phyloP scores from a whole-genome alignment of 2,113 vertebrate genomes.

The Nerophis lumbriciformis region DNA sequence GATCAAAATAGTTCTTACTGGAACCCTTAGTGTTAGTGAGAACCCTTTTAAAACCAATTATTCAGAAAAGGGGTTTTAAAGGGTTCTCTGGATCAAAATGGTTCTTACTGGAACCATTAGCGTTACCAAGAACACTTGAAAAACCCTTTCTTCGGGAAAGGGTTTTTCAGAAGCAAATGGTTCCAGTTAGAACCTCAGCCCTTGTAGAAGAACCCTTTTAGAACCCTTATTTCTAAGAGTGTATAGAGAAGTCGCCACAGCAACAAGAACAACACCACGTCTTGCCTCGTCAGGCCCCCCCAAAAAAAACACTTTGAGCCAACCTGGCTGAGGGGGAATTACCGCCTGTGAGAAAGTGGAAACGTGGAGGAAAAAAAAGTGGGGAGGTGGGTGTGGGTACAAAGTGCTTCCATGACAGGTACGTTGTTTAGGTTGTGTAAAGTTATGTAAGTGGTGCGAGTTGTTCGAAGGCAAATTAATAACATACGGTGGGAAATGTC shows the following conservation, averaged over 20 bases:
- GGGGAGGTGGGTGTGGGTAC: not conserved
- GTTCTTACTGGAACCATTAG: no score
- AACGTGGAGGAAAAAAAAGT: constrained; percentile 31
- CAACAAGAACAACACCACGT: constrained; percentile 44
- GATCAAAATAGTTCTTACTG: no score
- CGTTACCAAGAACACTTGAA: no score
- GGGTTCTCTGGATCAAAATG: no score
- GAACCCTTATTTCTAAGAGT: no score
- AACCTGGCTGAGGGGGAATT: not conserved
- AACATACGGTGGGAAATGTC: not conserved
- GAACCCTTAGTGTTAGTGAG: no score
- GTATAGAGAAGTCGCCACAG: constrained; percentile 39
- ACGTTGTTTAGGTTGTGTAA: not conserved
- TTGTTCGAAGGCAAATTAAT: constrained; percentile 1
- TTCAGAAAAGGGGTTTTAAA: no score
- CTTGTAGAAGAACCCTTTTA: no score
- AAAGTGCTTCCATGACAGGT: constrained; percentile 7
- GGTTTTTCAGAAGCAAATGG: no score
- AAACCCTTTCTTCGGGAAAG: no score
- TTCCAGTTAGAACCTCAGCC: no score
- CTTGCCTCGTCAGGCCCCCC: constrained; percentile 13
- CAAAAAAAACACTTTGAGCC: not conserved
- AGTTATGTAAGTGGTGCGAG: not conserved
- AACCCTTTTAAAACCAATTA: no score
- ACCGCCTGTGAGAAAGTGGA: constrained; percentile 29